Percentiles rank a stretch among this genome's conserved stretches.
These are phyloP conservation scores for Dipodomys merriami DNA, from an alignment of 2,113 vertebrate genomes.

Conservation along the genomic window DNA sequence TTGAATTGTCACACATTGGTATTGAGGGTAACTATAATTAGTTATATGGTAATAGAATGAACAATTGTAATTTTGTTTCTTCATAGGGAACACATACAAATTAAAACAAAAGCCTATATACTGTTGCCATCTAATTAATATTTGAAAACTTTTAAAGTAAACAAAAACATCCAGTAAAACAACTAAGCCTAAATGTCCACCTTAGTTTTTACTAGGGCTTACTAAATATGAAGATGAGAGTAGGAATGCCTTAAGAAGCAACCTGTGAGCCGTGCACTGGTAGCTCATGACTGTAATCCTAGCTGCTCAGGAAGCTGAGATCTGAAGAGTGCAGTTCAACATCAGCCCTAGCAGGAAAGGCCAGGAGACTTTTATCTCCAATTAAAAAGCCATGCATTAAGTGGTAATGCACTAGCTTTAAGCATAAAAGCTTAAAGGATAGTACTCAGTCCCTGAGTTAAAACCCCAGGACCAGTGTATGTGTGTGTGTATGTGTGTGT, in stretches of 20 bases:
- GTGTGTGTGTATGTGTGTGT: too few relatives aligned
- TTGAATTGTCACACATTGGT: constrained; percentile 29
- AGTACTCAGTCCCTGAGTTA: too few relatives aligned
- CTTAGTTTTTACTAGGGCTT: constrained; percentile 80
- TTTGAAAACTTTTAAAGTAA: neutral
- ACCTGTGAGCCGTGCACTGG: neutral
- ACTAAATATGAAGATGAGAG: constrained; percentile 78
- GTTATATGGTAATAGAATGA: constrained; percentile 77
- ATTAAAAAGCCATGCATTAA: too few relatives aligned
- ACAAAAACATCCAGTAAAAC: constrained; percentile 67
- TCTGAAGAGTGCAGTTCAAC: too few relatives aligned
- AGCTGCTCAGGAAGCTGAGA: too few relatives aligned
- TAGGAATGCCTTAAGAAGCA: constrained; percentile 77
- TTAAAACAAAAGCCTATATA: neutral
- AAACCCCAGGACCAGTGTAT: too few relatives aligned
- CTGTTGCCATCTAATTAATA: constrained; percentile 24
- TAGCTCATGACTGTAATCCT: too few relatives aligned
- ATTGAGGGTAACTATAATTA: constrained; percentile 79
- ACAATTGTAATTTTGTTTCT: constrained; percentile 78
- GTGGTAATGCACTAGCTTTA: too few relatives aligned
- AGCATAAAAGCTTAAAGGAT: too few relatives aligned
- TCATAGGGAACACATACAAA: constrained; percentile 58
- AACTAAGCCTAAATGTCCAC: constrained; percentile 66
- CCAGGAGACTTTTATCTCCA: too few relatives aligned
- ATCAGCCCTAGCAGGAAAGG: too few relatives aligned